Evolutionary conservation across 2,888 invertebrate species (phyloP), one percentile per base, ranked within the genome.

Genomic region (Octonoba sinensis): DNA sequence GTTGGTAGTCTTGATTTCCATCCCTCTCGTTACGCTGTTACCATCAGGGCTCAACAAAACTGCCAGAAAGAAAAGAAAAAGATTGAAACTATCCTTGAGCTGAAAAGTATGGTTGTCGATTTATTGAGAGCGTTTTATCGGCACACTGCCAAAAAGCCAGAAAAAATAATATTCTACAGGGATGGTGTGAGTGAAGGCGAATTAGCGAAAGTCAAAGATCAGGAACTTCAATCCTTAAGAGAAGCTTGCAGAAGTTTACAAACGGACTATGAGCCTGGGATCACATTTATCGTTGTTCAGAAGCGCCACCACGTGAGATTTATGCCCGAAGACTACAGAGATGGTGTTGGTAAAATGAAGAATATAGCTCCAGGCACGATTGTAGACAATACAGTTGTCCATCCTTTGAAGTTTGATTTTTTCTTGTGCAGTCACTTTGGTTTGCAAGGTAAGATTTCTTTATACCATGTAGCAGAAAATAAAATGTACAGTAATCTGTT

Each of bases 261-360:
- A 85, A 84, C 88, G 1, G 88, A 88, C 0, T 93, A 92, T 86
- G 91, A 92, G 86, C 96, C 97, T 0, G 91, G 92, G 70, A 92
- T 98, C 27, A 93, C 97, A 46, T 97, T 97, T 88, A 90, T 98
- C 57, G 94, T 98, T 11, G 98, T 99, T 0, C 97, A 99, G 88
- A 99, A 99, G 89, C 91, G 99, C 0, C 99, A 99, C 90, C 98
- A 99, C 87, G 96, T 97, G 0, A 91, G 98, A 87, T 88, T 27
- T 56, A 57, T 82, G 47, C 84, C 85, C 3, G 44, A 67, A 24
- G 59, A 83, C n/a, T 6, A 1, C 3, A 27, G 46, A 15, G 76
- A 84, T 16, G 83, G 83, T 12, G 65, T n/a, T 11, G 89, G 89
- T 1, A 87, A 87, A 57, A 88, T 87, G 81, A 88, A 88, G 6